Conservation (phyloP, 1,140 invertebrate genomes). For the Drosophila neocordata region DNA sequence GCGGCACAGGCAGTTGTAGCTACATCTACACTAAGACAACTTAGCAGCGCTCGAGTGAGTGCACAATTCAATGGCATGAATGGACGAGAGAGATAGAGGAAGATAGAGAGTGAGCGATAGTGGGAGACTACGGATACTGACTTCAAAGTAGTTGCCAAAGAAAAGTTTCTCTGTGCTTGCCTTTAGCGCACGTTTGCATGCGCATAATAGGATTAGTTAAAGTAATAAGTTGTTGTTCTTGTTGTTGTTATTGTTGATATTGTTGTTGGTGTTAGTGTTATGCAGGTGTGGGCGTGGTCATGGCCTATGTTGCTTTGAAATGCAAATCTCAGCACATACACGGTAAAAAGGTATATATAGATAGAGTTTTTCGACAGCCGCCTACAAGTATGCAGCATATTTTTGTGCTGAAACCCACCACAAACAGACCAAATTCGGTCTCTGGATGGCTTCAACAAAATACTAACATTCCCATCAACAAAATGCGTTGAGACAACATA, state of each 20-base stretch:
- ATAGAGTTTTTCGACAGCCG: slow-evolving; percentile 56
- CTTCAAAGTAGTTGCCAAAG: slow-evolving; percentile 74
- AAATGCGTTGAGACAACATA: slow-evolving; percentile 29
- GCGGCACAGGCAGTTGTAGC: slow-evolving; percentile 20
- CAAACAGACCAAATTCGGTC: slow-evolving; percentile 14
- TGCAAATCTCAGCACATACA: slow-evolving; percentile 61
- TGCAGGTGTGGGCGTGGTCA: slow-evolving; percentile 33
- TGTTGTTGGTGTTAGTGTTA: slow-evolving; percentile 35
- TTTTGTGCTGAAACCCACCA: slow-evolving; percentile 50
- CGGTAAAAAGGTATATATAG: slow-evolving; percentile 6
- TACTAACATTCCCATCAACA: slow-evolving; percentile 42
- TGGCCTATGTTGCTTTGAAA: slow-evolving; percentile 54
- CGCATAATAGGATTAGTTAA: slow-evolving; percentile 80
- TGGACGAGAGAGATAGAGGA: slow-evolving; percentile 19
- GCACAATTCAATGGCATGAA: slow-evolving; percentile 77
- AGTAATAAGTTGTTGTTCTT: slow-evolving; percentile 73
- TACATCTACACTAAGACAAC: slow-evolving; percentile 61
- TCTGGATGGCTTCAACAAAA: not conserved
- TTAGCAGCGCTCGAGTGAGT: slow-evolving; percentile 72
- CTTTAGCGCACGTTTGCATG: slow-evolving; percentile 76
- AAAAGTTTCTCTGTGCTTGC: slow-evolving; percentile 49
- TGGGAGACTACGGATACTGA: slow-evolving; percentile 28
- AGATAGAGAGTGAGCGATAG: slow-evolving; percentile 1
- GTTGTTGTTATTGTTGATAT: slow-evolving; percentile 21
- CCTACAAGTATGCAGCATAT: slow-evolving; percentile 73